Conservation (phyloP, 2,797 vertebrate species). For the Bradypodion pumilum region DNA sequence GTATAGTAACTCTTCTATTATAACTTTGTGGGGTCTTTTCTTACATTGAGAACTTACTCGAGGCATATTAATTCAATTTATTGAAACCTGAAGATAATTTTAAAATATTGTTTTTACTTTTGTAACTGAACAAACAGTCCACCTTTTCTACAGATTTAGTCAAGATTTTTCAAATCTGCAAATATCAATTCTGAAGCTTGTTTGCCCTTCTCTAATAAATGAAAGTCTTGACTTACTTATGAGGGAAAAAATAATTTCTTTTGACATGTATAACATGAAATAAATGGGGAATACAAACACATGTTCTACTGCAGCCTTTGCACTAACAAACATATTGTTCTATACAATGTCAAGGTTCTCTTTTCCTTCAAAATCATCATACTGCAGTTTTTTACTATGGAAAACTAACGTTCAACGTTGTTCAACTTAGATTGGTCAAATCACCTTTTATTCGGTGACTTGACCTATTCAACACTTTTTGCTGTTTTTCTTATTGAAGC, state of each 20-base stretch:
- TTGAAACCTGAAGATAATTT: slow-evolving; percentile 58
- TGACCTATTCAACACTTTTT: slow-evolving; percentile 39
- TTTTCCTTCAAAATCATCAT: not conserved
- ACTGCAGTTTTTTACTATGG: no score
- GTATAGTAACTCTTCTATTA: slow-evolving; percentile 77
- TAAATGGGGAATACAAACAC: not conserved
- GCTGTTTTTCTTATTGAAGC: slow-evolving; percentile 45
- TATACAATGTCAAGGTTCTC: not conserved
- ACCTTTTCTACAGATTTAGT: slow-evolving; percentile 44
- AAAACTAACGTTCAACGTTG: not conserved
- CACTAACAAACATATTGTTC: not conserved
- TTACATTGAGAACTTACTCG: slow-evolving; percentile 67
- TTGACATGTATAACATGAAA: not conserved
- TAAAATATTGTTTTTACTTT: slow-evolving; percentile 47
- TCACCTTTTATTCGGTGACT: slow-evolving; percentile 12
- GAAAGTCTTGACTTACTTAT: not conserved
- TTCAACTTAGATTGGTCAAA: not conserved
- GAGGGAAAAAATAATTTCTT: not conserved
- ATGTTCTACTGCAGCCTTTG: not conserved
- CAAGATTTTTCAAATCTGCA: slow-evolving; percentile 14
- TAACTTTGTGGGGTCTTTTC: slow-evolving; percentile 71
- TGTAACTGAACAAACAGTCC: slow-evolving; percentile 43
- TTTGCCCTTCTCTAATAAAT: slow-evolving; percentile 22
- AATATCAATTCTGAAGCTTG: slow-evolving; percentile 33
- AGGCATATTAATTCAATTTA: slow-evolving; percentile 51